Evolutionary conservation across 2,113 vertebrate species (phyloP), one percentile per base, ranked within the genome.

Genomic region (Oncorhynchus tshawytscha): DNA sequence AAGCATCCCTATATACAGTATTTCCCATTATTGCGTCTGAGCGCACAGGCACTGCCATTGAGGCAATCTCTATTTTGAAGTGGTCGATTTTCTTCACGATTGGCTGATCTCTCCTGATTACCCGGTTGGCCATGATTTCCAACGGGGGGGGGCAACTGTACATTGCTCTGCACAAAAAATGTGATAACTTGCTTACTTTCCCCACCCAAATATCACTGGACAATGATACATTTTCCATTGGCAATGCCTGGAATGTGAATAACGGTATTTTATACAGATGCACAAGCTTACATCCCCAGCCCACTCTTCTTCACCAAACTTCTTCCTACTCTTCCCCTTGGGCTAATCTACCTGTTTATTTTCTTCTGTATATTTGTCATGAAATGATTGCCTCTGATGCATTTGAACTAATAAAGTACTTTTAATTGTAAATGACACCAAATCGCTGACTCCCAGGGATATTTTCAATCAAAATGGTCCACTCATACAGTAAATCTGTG

Each of bases 331-430:
- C 67, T 22, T 69, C 34, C 8, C 16, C 5, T 69, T 88, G 85
- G 88, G 92, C 39, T 45, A 45, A 45, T 45, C 39, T 45, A 45
- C 8, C 39, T 45, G 91, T 93, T 89, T 82, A 85, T 78, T 86
- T 91, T 84, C 77, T 84, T 92, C 92, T 95, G 93, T 95, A 94
- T 93, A 93, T 94, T 94, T 92, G 93, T 94, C 93, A 91, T 89
- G 86, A 93, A 93, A 86, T 92, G 94, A 94, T 95, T 94, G 94
- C 94, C 87, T 90, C 91, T 89, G 90, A 88, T 95, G 92, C 94
- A 94, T 91, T 93, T 81, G 71, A 94, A 91, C 91, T 93, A 95
- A 96, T 45, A 45, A 45, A 90, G 84, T 83, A 95, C 89, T 93
- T 91, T 91, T 89, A 91, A 82, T 93, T 91, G 90, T 93, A 93